Evolutionary conservation across 2,888 invertebrate species (phyloP), one percentile per base, ranked within the genome.

Genomic region (Rhopalosiphum nymphaeae): DNA sequence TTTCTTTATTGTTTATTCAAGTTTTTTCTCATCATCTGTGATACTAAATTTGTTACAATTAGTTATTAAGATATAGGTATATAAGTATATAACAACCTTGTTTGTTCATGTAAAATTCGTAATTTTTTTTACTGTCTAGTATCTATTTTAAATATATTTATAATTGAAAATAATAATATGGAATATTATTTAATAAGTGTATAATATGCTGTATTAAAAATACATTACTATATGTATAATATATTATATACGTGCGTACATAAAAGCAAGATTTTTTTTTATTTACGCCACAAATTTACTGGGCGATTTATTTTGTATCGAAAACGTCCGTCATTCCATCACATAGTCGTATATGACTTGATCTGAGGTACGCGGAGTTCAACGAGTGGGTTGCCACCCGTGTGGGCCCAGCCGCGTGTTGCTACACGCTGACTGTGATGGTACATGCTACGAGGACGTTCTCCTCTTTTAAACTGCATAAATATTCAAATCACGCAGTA

Each of bases 371-470:
- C 49, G 78, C 49, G 42, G 78, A 91, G 91, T 91, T 56, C 56
- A 44, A 85, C 56, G 91, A 91, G 91, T 91, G 91, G 91, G 91
- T 16, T 44, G 91, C 36, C n/a, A 49, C 67, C n/a, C 85, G 56
- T 85, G 91, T 91, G 85, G 49, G 49, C 87, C 25, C 87, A 7
- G n/a, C 21, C 84, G 53, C 29, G 26, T 11, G 36, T 53, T 26
- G 16, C n/a, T 87, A 16, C 16, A 67, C 67, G 4, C n/a, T 21
- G 49, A 29, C 16, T 26, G 44, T n/a, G 36, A 36, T 25, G 42
- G 25, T 36, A 2, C 10, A 2, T 10, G n/a, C 21, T 36, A 78
- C 53, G 85, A 44, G 44, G 85, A 91, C 91, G 53, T 85, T 85
- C 85, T 56, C n/a, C 57, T 85, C 53, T n/a, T 42, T 29, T 85